Conservation (phyloP, 2,797 vertebrate genomes). For the Clarias laeviceps region DNA sequence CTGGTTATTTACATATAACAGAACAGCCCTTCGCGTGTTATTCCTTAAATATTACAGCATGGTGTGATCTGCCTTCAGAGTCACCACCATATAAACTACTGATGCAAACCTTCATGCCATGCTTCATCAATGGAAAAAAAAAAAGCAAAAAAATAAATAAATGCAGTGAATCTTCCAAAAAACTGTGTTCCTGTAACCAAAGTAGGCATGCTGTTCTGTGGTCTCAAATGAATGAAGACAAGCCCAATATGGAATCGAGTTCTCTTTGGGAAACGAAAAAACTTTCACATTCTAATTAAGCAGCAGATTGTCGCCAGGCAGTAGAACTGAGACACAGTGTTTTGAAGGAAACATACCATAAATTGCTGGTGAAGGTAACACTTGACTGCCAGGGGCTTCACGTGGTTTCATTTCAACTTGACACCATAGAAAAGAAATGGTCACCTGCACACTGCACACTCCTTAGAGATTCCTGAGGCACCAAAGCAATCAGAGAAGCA, state of each 20-base stretch:
- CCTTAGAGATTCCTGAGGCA: neutral
- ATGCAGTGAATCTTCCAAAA: neutral
- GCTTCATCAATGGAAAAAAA: neutral
- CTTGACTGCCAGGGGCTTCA: constrained; percentile 8
- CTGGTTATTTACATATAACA: constrained; percentile 2
- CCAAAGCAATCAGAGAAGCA: neutral
- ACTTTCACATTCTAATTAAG: neutral
- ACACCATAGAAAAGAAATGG: constrained; percentile 7
- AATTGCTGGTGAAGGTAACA: neutral
- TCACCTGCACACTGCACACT: neutral
- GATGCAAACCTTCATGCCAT: neutral
- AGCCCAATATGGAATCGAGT: neutral
- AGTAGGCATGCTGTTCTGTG: neutral
- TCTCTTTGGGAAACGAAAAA: neutral
- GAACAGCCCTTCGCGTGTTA: neutral
- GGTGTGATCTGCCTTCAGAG: neutral
- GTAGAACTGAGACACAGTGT: neutral
- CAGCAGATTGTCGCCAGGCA: neutral
- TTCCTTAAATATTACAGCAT: neutral
- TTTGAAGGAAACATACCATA: neutral
- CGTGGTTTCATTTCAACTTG: neutral
- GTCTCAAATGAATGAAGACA: constrained; percentile 1
- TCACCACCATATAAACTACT: neutral
- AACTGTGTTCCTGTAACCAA: neutral
- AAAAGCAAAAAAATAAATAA: too few relatives aligned